A percentile compares a stretch with the other conserved stretches of the same genome.
phyloP scores from a whole-genome alignment of 1,140 invertebrate genomes.

The Bacillus rossius region DNA sequence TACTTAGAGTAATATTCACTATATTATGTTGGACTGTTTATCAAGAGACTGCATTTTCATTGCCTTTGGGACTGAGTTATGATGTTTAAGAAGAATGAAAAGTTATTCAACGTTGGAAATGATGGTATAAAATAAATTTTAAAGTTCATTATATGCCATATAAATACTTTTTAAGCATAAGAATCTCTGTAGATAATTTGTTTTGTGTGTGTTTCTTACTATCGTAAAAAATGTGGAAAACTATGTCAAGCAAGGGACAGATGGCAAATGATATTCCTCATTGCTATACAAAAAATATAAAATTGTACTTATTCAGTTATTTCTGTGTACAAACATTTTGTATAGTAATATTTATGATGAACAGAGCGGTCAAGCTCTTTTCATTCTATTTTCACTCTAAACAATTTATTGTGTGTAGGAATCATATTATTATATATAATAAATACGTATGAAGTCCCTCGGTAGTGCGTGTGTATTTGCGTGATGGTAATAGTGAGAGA shows the following conservation, averaged over 20 bases:
- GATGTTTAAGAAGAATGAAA: too few species aligned
- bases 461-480: background rate
- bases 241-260: background rate
- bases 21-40: too few species aligned
- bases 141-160: too few species aligned
- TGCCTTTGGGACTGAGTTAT: too few species aligned
- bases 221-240: slow-evolving; percentile 28
- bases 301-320: slow-evolving; percentile 50
- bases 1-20: too few species aligned
- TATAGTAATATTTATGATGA: slow-evolving; percentile 4
- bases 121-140: too few species aligned
- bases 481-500: background rate
- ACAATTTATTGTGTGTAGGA: slow-evolving; percentile 9
- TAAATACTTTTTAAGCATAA: too few species aligned
- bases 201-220: slow-evolving; percentile 20
- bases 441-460: slow-evolving; percentile 6
- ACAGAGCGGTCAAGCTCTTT: background rate
- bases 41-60: too few species aligned
- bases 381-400: slow-evolving; percentile 4
- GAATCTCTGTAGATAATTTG: slow-evolving; percentile 3
- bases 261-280: slow-evolving; percentile 45
- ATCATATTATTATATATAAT: slow-evolving; percentile 6
- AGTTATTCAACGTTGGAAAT: too few species aligned
- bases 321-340: slow-evolving; percentile 44
- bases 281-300: slow-evolving; percentile 38